phyloP scores from a whole-genome alignment of 2,113 vertebrate species.

The Trinectes maculatus region DNA sequence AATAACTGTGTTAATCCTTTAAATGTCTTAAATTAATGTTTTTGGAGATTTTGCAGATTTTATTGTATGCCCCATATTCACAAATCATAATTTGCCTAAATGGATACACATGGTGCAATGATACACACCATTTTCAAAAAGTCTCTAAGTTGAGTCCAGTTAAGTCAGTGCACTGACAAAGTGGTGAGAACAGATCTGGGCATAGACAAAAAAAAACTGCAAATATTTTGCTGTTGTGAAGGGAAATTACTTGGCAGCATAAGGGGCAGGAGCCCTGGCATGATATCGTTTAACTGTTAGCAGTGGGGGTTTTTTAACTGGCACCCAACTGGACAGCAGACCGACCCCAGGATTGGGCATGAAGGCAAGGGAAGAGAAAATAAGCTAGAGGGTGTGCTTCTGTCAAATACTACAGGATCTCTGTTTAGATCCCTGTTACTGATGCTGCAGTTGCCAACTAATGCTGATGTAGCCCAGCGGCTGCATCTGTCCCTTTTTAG shows the following conservation, averaged over 20 bases:
- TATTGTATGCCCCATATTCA: no score
- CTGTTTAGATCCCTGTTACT: slow-evolving; percentile 50
- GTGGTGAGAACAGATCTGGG: slow-evolving; percentile 25
- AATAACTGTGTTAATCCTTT: no score
- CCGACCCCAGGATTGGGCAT: slow-evolving; percentile 33
- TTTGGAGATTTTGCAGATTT: no score
- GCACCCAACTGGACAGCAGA: slow-evolving; percentile 52
- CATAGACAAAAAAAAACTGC: not conserved
- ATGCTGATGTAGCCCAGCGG: slow-evolving; percentile 23
- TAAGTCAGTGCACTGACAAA: not conserved
- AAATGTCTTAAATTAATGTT: no score
- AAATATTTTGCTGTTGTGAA: slow-evolving; percentile 43
- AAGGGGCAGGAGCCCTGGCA: slow-evolving; percentile 42
- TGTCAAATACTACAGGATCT: slow-evolving; percentile 37
- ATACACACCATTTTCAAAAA: not conserved
- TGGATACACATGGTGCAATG: no score
- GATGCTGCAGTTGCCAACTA: slow-evolving; percentile 50
- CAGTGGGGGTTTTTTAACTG: slow-evolving; percentile 52
- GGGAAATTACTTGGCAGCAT: slow-evolving; percentile 41
- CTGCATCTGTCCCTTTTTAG: slow-evolving; percentile 34
- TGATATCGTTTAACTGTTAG: slow-evolving; percentile 63
- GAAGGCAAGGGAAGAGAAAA: slow-evolving; percentile 30
- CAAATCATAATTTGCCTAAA: no score
- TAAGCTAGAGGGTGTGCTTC: slow-evolving; percentile 48
- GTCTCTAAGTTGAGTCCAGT: slow-evolving; percentile 3